Percentiles rank a stretch among this genome's conserved stretches.
These are phyloP conservation scores for Ophioderma brevispina DNA, from an alignment of 35 echinoderm and acorn worm species.

Conservation along the genomic window DNA sequence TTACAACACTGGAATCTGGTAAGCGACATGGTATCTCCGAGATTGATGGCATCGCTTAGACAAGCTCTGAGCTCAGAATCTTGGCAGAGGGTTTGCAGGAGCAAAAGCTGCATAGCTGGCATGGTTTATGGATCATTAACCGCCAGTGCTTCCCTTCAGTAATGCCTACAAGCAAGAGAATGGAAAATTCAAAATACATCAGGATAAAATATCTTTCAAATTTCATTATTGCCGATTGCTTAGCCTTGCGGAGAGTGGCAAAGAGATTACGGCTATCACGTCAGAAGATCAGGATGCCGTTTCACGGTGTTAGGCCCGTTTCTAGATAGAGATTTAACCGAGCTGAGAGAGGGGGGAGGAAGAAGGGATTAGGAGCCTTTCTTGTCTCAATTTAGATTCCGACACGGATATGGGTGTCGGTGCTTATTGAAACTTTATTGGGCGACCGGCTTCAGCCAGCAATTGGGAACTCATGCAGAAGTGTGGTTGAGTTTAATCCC, in stretches of 20 bases:
- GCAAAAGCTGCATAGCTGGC: slow-evolving; percentile 77
- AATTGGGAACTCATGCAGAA: background rate
- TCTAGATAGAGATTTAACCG: too few relatives aligned
- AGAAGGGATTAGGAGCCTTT: background rate
- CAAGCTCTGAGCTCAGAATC: slow-evolving; percentile 89
- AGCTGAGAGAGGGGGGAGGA: too few relatives aligned
- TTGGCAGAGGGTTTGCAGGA: slow-evolving; percentile 86
- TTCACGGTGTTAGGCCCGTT: too few relatives aligned
- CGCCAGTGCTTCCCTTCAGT: slow-evolving; percentile 14
- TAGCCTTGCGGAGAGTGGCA: background rate
- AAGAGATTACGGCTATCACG: background rate
- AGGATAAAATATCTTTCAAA: background rate
- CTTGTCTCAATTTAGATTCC: background rate
- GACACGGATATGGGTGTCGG: slow-evolving; percentile 1
- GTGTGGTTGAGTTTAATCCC: background rate
- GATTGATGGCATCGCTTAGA: slow-evolving; percentile 84
- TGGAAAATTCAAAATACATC: background rate
- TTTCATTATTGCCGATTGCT: background rate
- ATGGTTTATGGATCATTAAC: slow-evolving; percentile 76
- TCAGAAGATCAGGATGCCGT: background rate
- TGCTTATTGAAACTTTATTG: background rate
- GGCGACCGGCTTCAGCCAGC: background rate
- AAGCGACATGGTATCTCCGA: slow-evolving; percentile 95
- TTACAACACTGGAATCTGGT: slow-evolving; percentile 99
- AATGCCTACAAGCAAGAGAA: slow-evolving; percentile 48